Evolutionary conservation across 2,113 vertebrate genomes (phyloP).

Genomic region (Cavia aperea): DNA sequence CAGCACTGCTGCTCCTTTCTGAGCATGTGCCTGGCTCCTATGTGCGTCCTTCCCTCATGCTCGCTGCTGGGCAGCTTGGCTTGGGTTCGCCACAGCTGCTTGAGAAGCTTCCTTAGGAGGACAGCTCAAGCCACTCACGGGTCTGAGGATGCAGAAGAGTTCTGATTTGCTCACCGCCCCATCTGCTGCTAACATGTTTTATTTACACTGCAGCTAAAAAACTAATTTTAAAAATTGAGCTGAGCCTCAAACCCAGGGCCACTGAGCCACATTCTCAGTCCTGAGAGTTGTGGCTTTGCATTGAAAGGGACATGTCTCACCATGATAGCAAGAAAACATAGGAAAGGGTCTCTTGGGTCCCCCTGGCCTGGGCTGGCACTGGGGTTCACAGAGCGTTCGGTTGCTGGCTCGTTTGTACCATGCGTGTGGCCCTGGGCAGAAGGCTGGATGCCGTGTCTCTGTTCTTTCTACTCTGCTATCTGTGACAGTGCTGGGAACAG

Average conservation of each 20-base stretch:
- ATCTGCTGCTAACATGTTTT: neutral
- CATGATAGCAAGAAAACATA: neutral
- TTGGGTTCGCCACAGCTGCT: neutral
- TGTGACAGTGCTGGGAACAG: neutral
- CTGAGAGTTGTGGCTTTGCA: neutral
- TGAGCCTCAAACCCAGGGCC: too few relatives aligned
- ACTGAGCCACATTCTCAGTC: neutral
- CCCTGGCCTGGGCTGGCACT: rapidly evolving
- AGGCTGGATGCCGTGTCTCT: neutral
- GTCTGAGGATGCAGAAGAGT: neutral
- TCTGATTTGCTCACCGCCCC: neutral
- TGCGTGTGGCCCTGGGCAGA: neutral
- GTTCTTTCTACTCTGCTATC: neutral
- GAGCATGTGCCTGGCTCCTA: neutral
- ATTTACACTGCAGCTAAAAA: neutral
- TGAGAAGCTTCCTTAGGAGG: neutral
- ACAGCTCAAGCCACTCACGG: neutral
- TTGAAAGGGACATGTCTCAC: neutral
- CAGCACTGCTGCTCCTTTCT: neutral
- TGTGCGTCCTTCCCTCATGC: neutral
- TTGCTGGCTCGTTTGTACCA: neutral
- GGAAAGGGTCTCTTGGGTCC: neutral
- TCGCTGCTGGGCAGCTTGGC: neutral
- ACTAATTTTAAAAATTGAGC: neutral
- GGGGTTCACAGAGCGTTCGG: neutral